phyloP scores from a whole-genome alignment of 2,797 vertebrate genomes.

The Trachurus trachurus region DNA sequence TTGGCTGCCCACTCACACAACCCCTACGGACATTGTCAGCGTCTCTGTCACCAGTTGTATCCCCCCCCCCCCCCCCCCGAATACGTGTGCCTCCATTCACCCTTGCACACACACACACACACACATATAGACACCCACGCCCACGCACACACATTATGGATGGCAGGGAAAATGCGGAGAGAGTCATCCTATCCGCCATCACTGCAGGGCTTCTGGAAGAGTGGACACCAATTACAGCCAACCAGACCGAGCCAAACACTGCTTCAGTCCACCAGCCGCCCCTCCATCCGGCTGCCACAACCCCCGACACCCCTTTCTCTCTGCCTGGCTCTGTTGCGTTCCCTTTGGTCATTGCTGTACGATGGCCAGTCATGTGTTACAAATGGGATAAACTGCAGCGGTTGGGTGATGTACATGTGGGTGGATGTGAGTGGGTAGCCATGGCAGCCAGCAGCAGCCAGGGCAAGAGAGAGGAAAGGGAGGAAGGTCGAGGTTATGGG shows the following conservation, averaged over 20 bases:
- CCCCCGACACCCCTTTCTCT: constrained; percentile 61
- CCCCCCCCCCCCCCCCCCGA: constrained; percentile 41
- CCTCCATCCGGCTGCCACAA: constrained; percentile 64
- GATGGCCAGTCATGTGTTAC: constrained; percentile 79
- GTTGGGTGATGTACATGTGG: constrained; percentile 65
- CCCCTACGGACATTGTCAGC: constrained; percentile 68
- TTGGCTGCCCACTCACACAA: constrained; percentile 63
- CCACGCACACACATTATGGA: constrained; percentile 52
- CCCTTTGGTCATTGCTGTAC: constrained; percentile 73
- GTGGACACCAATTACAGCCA: constrained; percentile 78
- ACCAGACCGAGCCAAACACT: constrained; percentile 73
- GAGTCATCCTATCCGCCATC: constrained; percentile 75
- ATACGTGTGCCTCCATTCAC: constrained; percentile 50
- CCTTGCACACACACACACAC: constrained; percentile 16
- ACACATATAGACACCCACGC: constrained; percentile 8
- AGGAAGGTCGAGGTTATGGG: constrained; percentile 26
- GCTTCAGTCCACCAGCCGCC: constrained; percentile 73
- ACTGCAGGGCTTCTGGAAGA: constrained; percentile 80
- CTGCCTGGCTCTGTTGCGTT: constrained; percentile 60
- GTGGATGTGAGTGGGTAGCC: constrained; percentile 65
- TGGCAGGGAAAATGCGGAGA: constrained; percentile 72
- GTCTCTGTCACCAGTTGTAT: constrained; percentile 74
- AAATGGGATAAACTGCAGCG: constrained; percentile 83
- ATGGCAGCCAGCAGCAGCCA: constrained; percentile 47
- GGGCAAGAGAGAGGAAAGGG: constrained; percentile 33